A percentile compares a stretch with the other conserved stretches of the same genome.
Conservation (phyloP, 2,113 vertebrate genomes). For the Scatophagus argus region DNA sequence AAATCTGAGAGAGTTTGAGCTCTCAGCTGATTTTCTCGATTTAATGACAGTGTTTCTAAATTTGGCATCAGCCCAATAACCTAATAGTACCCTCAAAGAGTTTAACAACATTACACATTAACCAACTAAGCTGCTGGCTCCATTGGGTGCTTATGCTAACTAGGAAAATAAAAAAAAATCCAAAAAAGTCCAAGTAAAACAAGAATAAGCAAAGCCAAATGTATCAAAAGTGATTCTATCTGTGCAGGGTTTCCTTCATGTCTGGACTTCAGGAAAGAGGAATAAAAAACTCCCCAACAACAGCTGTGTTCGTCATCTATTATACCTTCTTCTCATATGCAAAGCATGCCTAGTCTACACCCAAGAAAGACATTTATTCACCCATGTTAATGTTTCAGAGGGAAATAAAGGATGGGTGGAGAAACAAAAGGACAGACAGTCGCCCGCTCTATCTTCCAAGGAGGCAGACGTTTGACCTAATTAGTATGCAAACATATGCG, state of each 20-base stretch:
- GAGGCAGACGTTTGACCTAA: slow-evolving; percentile 79
- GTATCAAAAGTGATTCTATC: neutral
- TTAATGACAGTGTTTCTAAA: neutral
- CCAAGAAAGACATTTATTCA: slow-evolving; percentile 50
- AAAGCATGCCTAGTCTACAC: slow-evolving; percentile 37
- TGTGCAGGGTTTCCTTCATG: neutral
- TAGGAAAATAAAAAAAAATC: neutral
- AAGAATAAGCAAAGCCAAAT: neutral
- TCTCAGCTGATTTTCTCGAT: neutral
- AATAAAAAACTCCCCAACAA: neutral
- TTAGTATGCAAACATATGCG: slow-evolving; percentile 75
- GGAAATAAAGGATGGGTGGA: slow-evolving; percentile 51
- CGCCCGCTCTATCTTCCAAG: slow-evolving; percentile 66
- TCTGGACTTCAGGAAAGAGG: neutral
- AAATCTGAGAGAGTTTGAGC: neutral
- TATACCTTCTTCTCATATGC: slow-evolving; percentile 9
- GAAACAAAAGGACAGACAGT: slow-evolving; percentile 75
- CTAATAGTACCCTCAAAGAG: neutral
- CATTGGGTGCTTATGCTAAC: neutral
- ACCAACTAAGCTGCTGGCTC: neutral
- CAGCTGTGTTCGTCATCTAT: neutral
- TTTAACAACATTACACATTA: neutral
- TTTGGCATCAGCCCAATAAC: neutral
- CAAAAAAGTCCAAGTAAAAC: neutral
- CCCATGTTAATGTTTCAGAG: slow-evolving; percentile 55